Base-by-base conservation (phyloP, 2,888 invertebrate genomes). In the Agrilus biguttatus region DNA sequence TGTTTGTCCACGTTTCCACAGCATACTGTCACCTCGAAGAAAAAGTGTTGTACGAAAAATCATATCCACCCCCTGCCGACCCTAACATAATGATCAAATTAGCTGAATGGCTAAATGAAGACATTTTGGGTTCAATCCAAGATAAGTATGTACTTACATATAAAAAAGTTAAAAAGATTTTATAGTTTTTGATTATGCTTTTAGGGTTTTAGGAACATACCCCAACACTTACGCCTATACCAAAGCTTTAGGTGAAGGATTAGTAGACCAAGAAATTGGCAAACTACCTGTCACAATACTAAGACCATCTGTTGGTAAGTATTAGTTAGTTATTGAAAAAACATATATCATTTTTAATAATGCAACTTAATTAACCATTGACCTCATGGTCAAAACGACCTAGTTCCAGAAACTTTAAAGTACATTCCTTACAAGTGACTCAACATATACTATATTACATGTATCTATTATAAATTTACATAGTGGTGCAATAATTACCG, bases 161-260 rank as follows among this genome's bases (percentile, higher is more conserved):
- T 21, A 6, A 21, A 21, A 6, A n/a, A n/a, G n/a, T n/a, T n/a
- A n/a, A n/a, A n/a, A n/a, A n/a, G n/a, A n/a, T n/a, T n/a, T n/a
- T n/a, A n/a, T 41, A 41, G 37, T 10, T 12, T 37, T 19, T 13
- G 10, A 28, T 28, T 2, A 10, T 39, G 41, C 43, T 63, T 66
- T 12, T 61, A 80, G 80, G 53, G 70, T 88, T 45, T 65, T 82
- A 56, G 81, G 84, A 35, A 75, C 78, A 49, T 73, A 86, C 43
- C 93, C 93, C 0, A 93, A 93, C 62, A 90, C 91, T 0, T 95
- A 95, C 60, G 90, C 93, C 0, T 92, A 85, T 60, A 93, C 95
- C 0, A 96, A 96, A 68, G 86, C 91, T 0, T 65, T 96, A 12
- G 86, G 89, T 0, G 95, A 96, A 65, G 77, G 81, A 12, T 59